Evolutionary conservation across 2,797 vertebrate species (phyloP).

Genomic region (Sarcoramphus papa): DNA sequence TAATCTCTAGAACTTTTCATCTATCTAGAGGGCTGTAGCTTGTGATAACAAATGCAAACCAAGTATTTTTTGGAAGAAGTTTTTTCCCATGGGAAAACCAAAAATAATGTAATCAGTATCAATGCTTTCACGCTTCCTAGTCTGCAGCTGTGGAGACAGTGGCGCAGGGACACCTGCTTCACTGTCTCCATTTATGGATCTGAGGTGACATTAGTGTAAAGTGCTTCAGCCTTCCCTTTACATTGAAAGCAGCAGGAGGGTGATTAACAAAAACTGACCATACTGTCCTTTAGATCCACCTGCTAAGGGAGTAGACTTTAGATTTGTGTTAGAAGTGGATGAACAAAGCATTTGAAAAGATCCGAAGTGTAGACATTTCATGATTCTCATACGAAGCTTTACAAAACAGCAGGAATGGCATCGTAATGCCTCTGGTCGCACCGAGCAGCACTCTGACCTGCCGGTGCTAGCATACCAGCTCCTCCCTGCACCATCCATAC

Average conservation of each 20-base stretch:
- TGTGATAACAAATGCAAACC: background rate
- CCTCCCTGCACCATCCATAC: background rate
- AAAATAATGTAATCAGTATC: background rate
- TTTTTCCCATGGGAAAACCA: background rate
- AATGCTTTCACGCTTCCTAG: background rate
- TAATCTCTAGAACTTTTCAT: background rate
- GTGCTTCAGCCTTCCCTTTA: background rate
- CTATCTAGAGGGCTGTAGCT: background rate
- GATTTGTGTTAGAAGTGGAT: accelerated
- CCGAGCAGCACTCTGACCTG: accelerated
- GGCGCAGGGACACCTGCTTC: background rate
- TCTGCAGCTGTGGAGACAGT: background rate
- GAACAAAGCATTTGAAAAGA: background rate
- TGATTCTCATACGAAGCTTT: background rate
- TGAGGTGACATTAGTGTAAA: background rate
- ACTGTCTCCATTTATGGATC: background rate
- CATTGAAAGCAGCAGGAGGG: background rate
- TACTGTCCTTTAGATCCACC: background rate
- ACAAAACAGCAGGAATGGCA: accelerated
- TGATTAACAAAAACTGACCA: background rate
- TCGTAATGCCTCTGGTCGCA: accelerated
- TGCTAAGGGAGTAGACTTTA: background rate
- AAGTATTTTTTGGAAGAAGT: background rate
- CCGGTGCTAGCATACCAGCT: accelerated
- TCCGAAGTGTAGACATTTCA: accelerated